Evolutionary conservation across 2,888 invertebrate species (phyloP), one percentile per base, ranked within the genome.

Genomic region (Scaptodrosophila latifasciaeformis): DNA sequence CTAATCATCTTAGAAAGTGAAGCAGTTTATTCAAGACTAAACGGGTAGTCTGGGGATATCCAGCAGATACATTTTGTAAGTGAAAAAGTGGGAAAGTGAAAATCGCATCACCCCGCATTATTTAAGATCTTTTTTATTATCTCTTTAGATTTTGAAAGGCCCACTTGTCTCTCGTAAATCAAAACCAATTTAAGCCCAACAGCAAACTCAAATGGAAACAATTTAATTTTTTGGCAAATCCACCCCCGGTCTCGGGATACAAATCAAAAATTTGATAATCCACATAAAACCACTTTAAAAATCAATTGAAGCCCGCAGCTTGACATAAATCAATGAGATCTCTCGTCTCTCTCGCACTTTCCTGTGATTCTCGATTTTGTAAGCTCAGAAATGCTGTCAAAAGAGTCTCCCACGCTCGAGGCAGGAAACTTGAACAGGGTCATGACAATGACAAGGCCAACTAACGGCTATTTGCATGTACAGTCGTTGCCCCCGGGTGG

Each of bases 161-260:
- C n/a, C 72, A 72, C 72, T 72, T 72, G 78, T 78, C 62, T 24
- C 46, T 51, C 56, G 62, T 72, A 72, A 72, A 78, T 72, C 66
- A 72, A 59, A 67, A 42, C 19, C 54, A 59, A 72, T 66, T 74
- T n/a, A n/a, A n/a, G n/a, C n/a, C n/a, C n/a, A n/a, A n/a, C n/a
- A n/a, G n/a, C n/a, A n/a, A n/a, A n/a, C n/a, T n/a, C n/a, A n/a
- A n/a, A n/a, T n/a, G n/a, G n/a, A 54, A 65, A 65, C 57, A 70
- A 43, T 70, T 75, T 44, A 68, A 68, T 63, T 75, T 67, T 37
- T 67, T 78, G 63, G 68, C 68, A 70, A 62, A 40, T 44, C 45
- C 52, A 50, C 27, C 50, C 21, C 27, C 35, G 15, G 2, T 47
- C 53, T 54, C 37, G 18, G 2, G 10, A 35, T 42, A 15, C 37